Base-by-base conservation (phyloP, 2,888 invertebrate genomes). In the Synergus laeviventris region DNA sequence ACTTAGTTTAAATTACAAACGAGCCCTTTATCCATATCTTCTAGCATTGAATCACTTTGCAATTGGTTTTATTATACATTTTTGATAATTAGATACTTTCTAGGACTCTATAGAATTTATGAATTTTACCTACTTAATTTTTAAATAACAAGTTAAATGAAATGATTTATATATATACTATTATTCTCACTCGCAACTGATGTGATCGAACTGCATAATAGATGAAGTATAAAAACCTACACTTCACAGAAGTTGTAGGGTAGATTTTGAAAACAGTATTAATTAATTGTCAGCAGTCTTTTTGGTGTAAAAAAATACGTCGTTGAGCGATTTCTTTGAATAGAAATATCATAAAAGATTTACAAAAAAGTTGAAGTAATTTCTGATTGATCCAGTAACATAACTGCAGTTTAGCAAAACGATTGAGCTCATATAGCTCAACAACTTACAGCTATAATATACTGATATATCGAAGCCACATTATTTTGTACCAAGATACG, bases 81-180 rank as follows among this genome's bases (percentile, higher is more conserved):
- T 54, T 73, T 62, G 56, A 75, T 66, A 73, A 74, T 62, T 73
- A 73, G 38, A 60, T 42, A 75, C 31, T 42, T 42, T 64, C 24
- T n/a, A 76, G 73, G 42, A 45, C 31, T 62, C 24, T 42, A 56
- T 75, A 38, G 12, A 14, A 24, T 56, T 21, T 74, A 36, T 18
- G 21, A n/a, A 66, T n/a, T 74, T 36, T 8, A 49, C 31, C 31
- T 70, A 66, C 66, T 66, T 66, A 66, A 42, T 12, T 39, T 59
- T 45, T 59, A 18, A 18, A 54, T 62, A 54, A 61, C 18, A 59
- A 60, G 70, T 75, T 73, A 70, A 76, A 73, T 42, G 74, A 80
- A 76, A 59, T 54, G 56, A 64, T 73, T 61, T 66, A 64, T 24
- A 12, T 49, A 66, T 66, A 42, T 42, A 16, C 18, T 42, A 49